Conservation (phyloP, 2,888 invertebrate genomes). For the Cerastoderma edule region DNA sequence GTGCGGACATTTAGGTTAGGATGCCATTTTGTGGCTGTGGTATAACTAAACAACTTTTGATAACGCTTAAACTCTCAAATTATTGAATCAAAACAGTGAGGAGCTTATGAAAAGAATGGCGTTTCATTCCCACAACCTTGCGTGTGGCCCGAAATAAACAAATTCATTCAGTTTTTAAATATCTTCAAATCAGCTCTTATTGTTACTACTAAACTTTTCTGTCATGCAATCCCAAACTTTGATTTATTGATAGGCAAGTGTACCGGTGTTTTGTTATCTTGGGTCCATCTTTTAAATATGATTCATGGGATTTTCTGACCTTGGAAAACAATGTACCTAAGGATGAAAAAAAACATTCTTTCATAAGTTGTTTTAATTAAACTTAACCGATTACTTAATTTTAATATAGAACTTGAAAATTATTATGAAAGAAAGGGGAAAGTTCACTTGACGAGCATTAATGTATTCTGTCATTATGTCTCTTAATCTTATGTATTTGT, state of each 20-base stretch:
- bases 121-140: no score
- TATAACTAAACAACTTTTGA: background rate
- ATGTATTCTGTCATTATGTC: no score
- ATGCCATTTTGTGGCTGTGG: conserved; percentile 2
- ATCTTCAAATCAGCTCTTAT: background rate
- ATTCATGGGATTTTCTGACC: background rate
- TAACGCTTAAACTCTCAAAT: background rate
- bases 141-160: no score
- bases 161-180: background rate
- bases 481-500: no score
- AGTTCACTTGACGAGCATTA: no score
- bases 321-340: background rate
- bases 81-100: background rate
- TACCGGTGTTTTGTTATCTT: background rate
- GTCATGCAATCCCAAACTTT: background rate
- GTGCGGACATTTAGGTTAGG: no score
- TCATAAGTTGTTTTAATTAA: background rate
- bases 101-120: background rate
- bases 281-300: background rate
- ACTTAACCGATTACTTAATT: background rate
- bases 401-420: background rate
- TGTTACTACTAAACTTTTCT: background rate
- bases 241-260: background rate
- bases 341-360: background rate
- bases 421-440: no score